Base-by-base conservation (phyloP, 2,113 vertebrate species). In the Hyaena hyaena region DNA sequence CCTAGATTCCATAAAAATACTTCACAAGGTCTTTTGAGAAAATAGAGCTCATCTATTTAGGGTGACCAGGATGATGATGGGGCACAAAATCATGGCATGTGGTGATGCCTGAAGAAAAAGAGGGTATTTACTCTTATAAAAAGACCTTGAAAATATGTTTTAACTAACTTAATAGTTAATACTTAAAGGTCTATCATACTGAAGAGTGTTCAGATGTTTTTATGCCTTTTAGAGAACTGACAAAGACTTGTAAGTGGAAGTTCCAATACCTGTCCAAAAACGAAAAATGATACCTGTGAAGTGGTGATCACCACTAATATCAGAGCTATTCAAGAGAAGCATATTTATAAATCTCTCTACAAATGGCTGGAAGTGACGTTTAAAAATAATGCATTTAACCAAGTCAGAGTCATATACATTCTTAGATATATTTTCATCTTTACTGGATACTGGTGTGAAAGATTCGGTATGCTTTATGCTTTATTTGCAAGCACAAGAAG, bases 201-300 rank as follows among this genome's bases (percentile, higher is more conserved):
- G 53, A 74, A 85, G 35, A 79, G 35, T 15, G 17, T 33, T 50
- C 73, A 24, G 0, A 43, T 2, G 5, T 87, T 74, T 76, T 43
- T 9, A 28, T 9, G 5, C n/a, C 19, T 55, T 92, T 85, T 83
- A 31, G 28, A 82, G 31, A 89, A 61, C 1, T 43, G 48, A 50
- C 39, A 26, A 73, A 0, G 31, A 65, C 19, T 35, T 26, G 71
- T 55, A 79, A 11, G 1, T 66, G 5, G 16, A 83, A 88, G 14
- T 84, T 93, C 17, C 35, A 88, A 93, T 88, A 74, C 19, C 77
- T 83, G 15, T 79, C 45, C 66, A 48, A 79, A 96, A 93, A 71
- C 26, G 19, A 79, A 61, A 84, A 95, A 63, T 0, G 10, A 48
- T 71, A 12, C 35, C 12, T 82, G 14, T 8, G 17, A 88, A 85